Conservation (phyloP, 2,113 vertebrate genomes). For the Macroglossus sobrinus region DNA sequence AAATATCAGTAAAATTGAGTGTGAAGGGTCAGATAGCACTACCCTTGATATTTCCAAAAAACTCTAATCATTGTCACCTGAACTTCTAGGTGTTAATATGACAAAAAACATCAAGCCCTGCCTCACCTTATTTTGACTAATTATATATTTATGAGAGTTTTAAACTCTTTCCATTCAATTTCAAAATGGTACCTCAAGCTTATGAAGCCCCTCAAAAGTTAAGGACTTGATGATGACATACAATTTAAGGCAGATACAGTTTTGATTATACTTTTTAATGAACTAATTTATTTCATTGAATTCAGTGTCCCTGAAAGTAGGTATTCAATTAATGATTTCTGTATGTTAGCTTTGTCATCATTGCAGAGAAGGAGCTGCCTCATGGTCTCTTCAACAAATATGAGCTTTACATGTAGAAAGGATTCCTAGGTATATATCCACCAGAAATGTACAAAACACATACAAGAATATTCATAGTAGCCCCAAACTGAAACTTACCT, state of each 20-base stretch:
- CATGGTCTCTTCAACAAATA: not conserved
- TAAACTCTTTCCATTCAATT: not conserved
- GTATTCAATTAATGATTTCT: not conserved
- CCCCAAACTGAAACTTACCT: not conserved
- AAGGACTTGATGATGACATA: not conserved
- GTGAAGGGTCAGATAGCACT: not conserved
- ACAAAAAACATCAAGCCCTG: slow-evolving; percentile 11
- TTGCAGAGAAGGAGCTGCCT: not conserved
- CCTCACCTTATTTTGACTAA: slow-evolving; percentile 4
- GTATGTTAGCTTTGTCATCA: not conserved
- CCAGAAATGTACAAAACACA: not conserved
- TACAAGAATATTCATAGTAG: not conserved
- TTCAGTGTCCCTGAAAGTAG: not conserved
- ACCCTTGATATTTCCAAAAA: not conserved
- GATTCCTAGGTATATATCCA: not conserved
- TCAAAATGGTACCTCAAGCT: not conserved
- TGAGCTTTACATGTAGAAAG: not conserved
- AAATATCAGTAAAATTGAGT: slow-evolving; percentile 51
- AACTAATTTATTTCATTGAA: not conserved
- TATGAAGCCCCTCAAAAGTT: not conserved
- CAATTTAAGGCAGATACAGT: not conserved
- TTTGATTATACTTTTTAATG: not conserved
- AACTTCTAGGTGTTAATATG: slow-evolving; percentile 32
- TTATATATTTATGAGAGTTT: slow-evolving; percentile 25
- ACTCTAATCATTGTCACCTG: slow-evolving; percentile 9